Base-by-base conservation (phyloP, 1,140 invertebrate genomes). In the Maniola jurtina region DNA sequence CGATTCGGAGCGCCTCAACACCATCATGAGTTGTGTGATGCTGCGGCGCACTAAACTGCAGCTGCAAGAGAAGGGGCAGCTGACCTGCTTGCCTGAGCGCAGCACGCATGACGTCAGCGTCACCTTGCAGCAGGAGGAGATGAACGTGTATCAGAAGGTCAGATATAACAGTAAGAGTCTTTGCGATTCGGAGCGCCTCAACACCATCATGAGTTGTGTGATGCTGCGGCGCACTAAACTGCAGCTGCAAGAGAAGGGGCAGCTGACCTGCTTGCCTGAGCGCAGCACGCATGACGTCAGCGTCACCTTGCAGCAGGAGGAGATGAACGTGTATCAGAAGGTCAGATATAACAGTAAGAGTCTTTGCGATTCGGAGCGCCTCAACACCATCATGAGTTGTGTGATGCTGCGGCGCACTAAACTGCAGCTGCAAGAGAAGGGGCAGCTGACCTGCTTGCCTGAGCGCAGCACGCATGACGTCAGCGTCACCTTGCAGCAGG, bases 391-490 rank as follows among this genome's bases (percentile, higher is more conserved):
- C 4, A n/a, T 97, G 77, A 96, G 96, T 67, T 94, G 94, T 3
- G 77, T 98, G 0, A 93, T 98, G 92, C 87, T 99, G 55, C 91
- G 97, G 9, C 92, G 97, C 60, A 98, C 96, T 0, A 99, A 98
- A 88, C 89, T 91, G 47, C 95, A 97, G 80, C 90, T 96, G 25
- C 93, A 95, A 66, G 81, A n/a, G n/a, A n/a, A n/a, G n/a, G n/a
- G 84, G 0, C 81, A 86, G 73, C 83, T 88, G 7, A 72, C 58
- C 40, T 89, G 83, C 35, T 90, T 98, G 55, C 96, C 96, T 0
- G 80, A 93, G 6, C 95, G 96, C 72, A 84, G 83, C 7, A 81
- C 93, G 8, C 89, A 94, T 40, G 75, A 92, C 0, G 80, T 94
- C 14, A 70, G 91, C 38, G 92, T 97, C 0, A 83, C 91, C 5